A percentile compares a stretch with the other conserved stretches of the same genome.
Evolutionary conservation across 2,113 vertebrate species (phyloP).

Genomic region (Brachyistius frenatus): DNA sequence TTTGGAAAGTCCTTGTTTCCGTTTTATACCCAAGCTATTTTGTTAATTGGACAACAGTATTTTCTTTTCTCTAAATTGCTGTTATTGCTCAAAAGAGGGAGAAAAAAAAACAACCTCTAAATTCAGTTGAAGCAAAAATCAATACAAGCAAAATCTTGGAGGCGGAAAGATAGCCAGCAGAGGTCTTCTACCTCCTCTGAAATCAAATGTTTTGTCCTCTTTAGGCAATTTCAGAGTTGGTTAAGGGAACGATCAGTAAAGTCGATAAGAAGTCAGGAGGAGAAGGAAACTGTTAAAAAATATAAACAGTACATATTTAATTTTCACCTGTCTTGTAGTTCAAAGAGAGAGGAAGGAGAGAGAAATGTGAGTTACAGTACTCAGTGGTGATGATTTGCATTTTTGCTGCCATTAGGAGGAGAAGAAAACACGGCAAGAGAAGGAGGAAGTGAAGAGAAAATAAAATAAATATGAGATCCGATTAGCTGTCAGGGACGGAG

Average conservation of each 20-base stretch:
- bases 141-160: background rate
- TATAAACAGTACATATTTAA: background rate
- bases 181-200: conserved; percentile 30
- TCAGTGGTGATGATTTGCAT: background rate
- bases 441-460: background rate
- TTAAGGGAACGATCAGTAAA: background rate
- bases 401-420: background rate
- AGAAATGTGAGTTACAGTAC: background rate
- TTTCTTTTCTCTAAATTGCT: conserved; percentile 2
- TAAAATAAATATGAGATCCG: background rate
- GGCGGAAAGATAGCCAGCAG: background rate
- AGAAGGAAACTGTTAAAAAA: background rate
- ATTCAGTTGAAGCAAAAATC: conserved; percentile 43
- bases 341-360: background rate
- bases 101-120: background rate
- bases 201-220: conserved; percentile 27
- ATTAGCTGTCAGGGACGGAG: conserved; percentile 9
- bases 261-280: background rate
- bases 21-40: background rate
- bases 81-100: background rate
- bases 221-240: conserved; percentile 10
- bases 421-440: background rate
- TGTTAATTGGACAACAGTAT: background rate
- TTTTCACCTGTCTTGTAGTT: conserved; percentile 4
- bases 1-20: background rate